A percentile compares a stretch with the other conserved stretches of the same genome.
These are phyloP conservation scores for Lycophotia porphyrea DNA, from an alignment of 2,888 invertebrate species.

Conservation along the genomic window DNA sequence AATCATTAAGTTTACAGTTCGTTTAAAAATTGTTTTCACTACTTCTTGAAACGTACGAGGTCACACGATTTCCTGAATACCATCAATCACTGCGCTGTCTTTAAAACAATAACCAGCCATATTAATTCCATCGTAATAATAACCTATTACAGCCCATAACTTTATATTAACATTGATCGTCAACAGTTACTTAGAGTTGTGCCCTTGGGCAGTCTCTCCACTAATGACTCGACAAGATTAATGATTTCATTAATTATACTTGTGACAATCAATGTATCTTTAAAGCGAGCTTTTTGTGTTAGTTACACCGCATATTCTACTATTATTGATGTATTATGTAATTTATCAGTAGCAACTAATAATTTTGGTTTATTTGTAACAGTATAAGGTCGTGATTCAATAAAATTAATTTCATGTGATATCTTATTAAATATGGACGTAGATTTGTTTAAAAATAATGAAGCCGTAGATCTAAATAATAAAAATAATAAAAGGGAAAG, in stretches of 20 bases:
- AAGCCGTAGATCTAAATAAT: slow-evolving; percentile 36
- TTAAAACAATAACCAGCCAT: slow-evolving; percentile 87
- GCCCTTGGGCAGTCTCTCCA: slow-evolving; percentile 85
- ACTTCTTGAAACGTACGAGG: slow-evolving; percentile 51
- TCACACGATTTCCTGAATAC: slow-evolving; percentile 71
- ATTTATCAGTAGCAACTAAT: slow-evolving; percentile 62
- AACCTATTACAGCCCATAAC: slow-evolving; percentile 84
- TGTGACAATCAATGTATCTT: slow-evolving; percentile 86
- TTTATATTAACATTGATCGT: slow-evolving; percentile 84
- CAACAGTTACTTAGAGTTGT: slow-evolving; percentile 85
- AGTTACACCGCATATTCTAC: slow-evolving; percentile 63
- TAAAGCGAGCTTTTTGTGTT: slow-evolving; percentile 80
- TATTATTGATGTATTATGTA: slow-evolving; percentile 67
- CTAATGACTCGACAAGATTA: slow-evolving; percentile 87
- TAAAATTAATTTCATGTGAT: slow-evolving; percentile 23
- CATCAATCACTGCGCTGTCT: slow-evolving; percentile 86
- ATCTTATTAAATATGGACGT: slow-evolving; percentile 16
- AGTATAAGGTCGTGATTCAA: slow-evolving; percentile 39
- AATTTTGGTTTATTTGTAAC: slow-evolving; percentile 61
- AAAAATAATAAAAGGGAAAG: slow-evolving; percentile 9
- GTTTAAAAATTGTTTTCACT: slow-evolving; percentile 58
- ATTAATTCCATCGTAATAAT: slow-evolving; percentile 86
- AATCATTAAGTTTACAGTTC: slow-evolving; percentile 66
- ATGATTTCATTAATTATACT: slow-evolving; percentile 88
- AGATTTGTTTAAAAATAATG: slow-evolving; percentile 11